A percentile compares a stretch with the other conserved stretches of the same genome.
phyloP scores from a whole-genome alignment of 64 coral and sea anemone genomes.

The Pachyseris speciosa region DNA sequence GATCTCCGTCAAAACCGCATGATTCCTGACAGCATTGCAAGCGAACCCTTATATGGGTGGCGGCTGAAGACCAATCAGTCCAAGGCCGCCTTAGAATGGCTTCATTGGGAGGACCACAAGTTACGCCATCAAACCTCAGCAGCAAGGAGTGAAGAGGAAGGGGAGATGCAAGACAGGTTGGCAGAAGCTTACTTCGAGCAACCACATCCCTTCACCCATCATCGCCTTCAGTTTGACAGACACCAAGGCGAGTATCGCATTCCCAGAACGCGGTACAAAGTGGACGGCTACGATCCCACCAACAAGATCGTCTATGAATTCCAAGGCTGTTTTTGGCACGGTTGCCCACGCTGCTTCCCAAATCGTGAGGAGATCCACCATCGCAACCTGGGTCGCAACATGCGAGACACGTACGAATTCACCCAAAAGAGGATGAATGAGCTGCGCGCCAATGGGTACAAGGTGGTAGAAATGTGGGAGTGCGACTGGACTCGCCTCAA shows the following conservation, averaged over 20 bases:
- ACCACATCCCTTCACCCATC: too few species aligned
- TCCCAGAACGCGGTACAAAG: not conserved
- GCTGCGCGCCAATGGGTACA: not conserved
- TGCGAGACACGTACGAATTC: not conserved
- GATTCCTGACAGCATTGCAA: not conserved
- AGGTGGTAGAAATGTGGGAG: not conserved
- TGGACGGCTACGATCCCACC: not conserved
- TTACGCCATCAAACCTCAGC: too few species aligned
- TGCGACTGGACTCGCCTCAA: not conserved
- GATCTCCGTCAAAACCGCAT: constrained; percentile 2
- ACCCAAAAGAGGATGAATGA: not conserved
- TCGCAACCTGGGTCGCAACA: not conserved
- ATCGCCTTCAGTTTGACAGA: not conserved
- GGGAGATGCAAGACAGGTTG: too few species aligned
- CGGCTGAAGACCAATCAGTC: too few species aligned
- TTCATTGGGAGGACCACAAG: not conserved
- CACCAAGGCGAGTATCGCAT: not conserved
- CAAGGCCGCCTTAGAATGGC: not conserved
- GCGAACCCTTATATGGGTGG: not conserved
- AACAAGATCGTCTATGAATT: constrained; percentile 5
- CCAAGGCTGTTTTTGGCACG: not conserved
- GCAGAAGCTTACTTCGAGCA: too few species aligned
- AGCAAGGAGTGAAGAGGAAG: too few species aligned
- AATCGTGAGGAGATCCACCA: not conserved
- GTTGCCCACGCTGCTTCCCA: not conserved